phyloP scores from a whole-genome alignment of 1,140 invertebrate species.

The Phenacoccus solenopsis region DNA sequence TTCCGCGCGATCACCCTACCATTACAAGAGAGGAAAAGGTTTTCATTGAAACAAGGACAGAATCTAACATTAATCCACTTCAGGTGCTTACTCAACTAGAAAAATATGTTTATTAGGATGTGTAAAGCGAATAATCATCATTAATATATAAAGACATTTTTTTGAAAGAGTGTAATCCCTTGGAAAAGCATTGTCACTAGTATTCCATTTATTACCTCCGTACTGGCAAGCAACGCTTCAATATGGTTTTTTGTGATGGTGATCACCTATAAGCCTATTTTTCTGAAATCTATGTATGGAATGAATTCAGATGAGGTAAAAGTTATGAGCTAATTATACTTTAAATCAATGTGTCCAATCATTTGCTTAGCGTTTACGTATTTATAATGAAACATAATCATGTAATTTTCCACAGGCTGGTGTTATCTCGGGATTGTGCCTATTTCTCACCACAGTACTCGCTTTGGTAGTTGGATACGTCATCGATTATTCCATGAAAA shows the following conservation, averaged over 20 bases:
- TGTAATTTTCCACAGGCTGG: no score
- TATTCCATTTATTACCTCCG: slow-evolving; percentile 53
- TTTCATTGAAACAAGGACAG: slow-evolving; percentile 10
- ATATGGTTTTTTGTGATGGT: slow-evolving; percentile 78
- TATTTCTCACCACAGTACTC: no score
- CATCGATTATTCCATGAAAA: no score
- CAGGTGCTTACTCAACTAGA: neutral
- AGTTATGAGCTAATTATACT: no score
- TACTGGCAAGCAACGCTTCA: slow-evolving; percentile 60
- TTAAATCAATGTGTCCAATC: no score
- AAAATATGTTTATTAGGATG: neutral
- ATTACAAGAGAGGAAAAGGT: slow-evolving; percentile 51
- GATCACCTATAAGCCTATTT: slow-evolving; percentile 71
- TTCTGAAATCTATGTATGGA: slow-evolving; percentile 69
- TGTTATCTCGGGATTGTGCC: no score
- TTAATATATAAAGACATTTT: neutral
- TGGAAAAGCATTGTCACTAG: neutral
- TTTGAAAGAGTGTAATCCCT: neutral
- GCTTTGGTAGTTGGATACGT: no score
- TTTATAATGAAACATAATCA: no score
- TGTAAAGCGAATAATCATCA: neutral
- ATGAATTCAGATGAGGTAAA: neutral
- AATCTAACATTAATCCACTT: neutral
- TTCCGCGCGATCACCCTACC: slow-evolving; percentile 61
- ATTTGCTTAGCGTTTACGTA: no score